These are phyloP conservation scores for Agrotis ipsilon DNA, from an alignment of 2,888 invertebrate genomes.

Conservation along the genomic window DNA sequence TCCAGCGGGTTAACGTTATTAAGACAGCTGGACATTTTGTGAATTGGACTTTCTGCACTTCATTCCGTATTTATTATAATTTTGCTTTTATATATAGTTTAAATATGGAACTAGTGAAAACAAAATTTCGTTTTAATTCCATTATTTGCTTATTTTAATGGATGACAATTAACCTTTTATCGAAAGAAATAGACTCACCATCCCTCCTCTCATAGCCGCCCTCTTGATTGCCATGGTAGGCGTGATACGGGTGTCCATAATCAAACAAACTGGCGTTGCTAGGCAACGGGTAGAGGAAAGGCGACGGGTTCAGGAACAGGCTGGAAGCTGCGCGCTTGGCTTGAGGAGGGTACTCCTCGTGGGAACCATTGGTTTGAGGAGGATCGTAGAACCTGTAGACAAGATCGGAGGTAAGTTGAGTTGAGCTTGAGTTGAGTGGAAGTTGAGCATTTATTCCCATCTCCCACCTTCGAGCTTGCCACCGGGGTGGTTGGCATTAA, in stretches of 20 bases:
- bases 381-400: constrained; percentile 88
- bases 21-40: too few species aligned
- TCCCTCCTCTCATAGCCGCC: constrained; percentile 83
- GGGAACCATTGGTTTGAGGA: constrained; percentile 85
- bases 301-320: constrained; percentile 84
- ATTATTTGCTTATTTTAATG: too few species aligned
- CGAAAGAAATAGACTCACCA: constrained; percentile 72
- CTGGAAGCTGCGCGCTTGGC: constrained; percentile 82
- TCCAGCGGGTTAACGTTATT: too few species aligned
- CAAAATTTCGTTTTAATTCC: too few species aligned
- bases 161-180: too few species aligned
- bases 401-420: neutral
- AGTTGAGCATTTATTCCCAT: neutral
- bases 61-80: too few species aligned
- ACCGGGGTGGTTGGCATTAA: too few species aligned
- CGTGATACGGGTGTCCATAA: constrained; percentile 87
- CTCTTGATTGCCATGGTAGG: constrained; percentile 78
- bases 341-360: constrained; percentile 87
- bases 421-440: neutral
- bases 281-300: constrained; percentile 85
- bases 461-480: too few species aligned
- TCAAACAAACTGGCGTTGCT: constrained; percentile 91
- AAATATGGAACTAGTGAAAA: too few species aligned
- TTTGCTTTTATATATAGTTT: too few species aligned
- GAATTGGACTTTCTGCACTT: too few species aligned